Evolutionary conservation across 2,797 vertebrate species (phyloP), one percentile per base, ranked within the genome.

Genomic region (Saxicola maurus): DNA sequence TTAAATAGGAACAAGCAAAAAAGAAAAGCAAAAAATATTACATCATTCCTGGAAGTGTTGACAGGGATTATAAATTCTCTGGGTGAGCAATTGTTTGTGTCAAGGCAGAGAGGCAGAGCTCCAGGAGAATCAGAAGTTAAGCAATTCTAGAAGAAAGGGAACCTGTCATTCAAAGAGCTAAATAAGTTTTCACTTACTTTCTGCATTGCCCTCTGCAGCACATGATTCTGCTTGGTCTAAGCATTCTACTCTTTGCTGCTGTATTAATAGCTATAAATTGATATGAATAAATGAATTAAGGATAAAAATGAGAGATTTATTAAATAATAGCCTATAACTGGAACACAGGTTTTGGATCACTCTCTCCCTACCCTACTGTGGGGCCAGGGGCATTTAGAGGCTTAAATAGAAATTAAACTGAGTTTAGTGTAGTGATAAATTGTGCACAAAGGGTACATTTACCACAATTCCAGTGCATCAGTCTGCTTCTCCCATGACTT

Each of bases 361-460:
- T 18, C 16, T 33, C 78, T 28, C 6, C 21, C 31, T 56, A 15
- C 8, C 6, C 30, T 64, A 21, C 8, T 56, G 18, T 67, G 1
- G 2, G 28, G 17, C 11, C 43, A 31, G 46, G 38, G 18, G 19
- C 1, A 1, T 21, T 68, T 46, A 78, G 52, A 43, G 14, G 23
- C 52, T 40, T 28, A 59, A 49, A 64, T 2, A 42, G 27, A 57
- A 72, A 61, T 38, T 18, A n/a, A 28, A 16, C 17, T 56, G 37
- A 60, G 28, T 49, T 81, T 42, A 69, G 53, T 21, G 17, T 28
- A 37, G 24, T 5, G 24, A 18, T 51, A 45, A 79, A 65, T 69
- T 0, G 1, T 4, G 1, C 24, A 45, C 35, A n/a, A 37, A 37
- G 33, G 17, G 25, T 43, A 5, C 2, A 1, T 53, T 53, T 89